Base-by-base conservation (phyloP, 2,797 vertebrate species). In the Acropternis orthonyx region DNA sequence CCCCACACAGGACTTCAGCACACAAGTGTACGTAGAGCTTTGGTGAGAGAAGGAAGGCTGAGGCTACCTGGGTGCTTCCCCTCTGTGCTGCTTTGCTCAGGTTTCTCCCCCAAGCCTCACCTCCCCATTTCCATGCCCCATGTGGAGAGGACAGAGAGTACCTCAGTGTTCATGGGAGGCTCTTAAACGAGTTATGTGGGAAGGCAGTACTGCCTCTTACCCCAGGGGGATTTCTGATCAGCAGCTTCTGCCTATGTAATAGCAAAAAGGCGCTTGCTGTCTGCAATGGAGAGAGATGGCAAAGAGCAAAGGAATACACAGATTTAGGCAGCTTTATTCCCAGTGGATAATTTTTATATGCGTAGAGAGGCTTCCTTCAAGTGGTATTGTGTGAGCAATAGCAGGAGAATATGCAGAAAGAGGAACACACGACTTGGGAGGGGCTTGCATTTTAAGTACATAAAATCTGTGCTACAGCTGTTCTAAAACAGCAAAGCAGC, bases 1-100 rank as follows among this genome's bases (percentile, higher is more conserved):
- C 95, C 99, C 99, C 56, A 99, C 99, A 30, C 99, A 99, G 97
- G 99, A 99, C 97, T 99, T 99, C 98, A 99, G 99, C 98, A 99
- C 99, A 78, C 99, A 99, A 98, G 99, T 99, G 99, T 99, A 98
- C 94, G 98, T 98, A 97, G 91, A 63, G 65, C 54, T 95, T 66
- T 94, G 43, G 46, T 83, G 84, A 59, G 61, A 89, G 55, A 8
- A 62, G 81, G 79, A 81, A 86, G 46, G 83, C 75, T 85, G 41
- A 90, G 80, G 43, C 76, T 94, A 80, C 59, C 74, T 73, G 86
- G 63, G 63, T 88, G 76, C 46, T 9, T 91, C 58, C 58, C 41
- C 49, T 89, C 82, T 83, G 65, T 12, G 13, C 82, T 79, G 30
- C 54, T 65, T 74, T 91, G 75, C 68, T 88, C 67, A 84, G 76